Conservation (phyloP, 2,888 invertebrate species). For the Steinernema carpocapsae region DNA sequence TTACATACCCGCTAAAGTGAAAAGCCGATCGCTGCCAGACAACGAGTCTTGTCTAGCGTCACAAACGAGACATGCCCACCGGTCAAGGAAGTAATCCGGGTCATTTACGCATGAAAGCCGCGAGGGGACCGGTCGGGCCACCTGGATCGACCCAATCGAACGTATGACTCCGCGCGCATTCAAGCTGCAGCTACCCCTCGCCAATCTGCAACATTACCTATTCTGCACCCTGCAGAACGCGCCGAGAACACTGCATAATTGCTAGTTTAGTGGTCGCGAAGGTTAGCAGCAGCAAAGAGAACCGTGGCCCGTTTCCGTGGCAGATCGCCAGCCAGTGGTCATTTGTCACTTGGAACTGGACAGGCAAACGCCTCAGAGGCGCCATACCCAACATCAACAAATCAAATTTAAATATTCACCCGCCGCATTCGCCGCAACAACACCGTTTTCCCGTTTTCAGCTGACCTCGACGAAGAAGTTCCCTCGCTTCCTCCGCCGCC, state of each 20-base stretch:
- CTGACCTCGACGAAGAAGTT: too few relatives aligned
- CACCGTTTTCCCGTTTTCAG: too few relatives aligned
- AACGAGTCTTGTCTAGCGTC: too few relatives aligned
- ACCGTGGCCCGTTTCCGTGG: too few relatives aligned
- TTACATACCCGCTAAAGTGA: too few relatives aligned
- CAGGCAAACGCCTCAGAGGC: conserved; percentile 24
- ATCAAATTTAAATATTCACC: conserved; percentile 5
- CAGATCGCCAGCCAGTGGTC: background rate
- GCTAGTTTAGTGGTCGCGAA: conserved; percentile 15
- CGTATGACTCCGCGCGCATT: conserved; percentile 9
- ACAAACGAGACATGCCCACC: too few relatives aligned
- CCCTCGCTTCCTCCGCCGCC: too few relatives aligned
- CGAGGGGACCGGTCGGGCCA: background rate
- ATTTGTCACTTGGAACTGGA: conserved; percentile 1
- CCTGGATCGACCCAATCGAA: background rate
- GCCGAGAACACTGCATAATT: conserved; percentile 10
- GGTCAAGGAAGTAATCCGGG: too few relatives aligned
- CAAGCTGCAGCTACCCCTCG: background rate
- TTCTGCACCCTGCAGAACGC: conserved; percentile 9
- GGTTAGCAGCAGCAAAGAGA: background rate
- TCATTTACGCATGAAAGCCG: too few relatives aligned
- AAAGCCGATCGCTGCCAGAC: too few relatives aligned
- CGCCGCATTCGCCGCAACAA: background rate
- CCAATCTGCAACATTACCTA: conserved; percentile 22
- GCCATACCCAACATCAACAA: background rate